phyloP scores from a whole-genome alignment of 2,113 vertebrate genomes.

The Circaetus cinerascens region DNA sequence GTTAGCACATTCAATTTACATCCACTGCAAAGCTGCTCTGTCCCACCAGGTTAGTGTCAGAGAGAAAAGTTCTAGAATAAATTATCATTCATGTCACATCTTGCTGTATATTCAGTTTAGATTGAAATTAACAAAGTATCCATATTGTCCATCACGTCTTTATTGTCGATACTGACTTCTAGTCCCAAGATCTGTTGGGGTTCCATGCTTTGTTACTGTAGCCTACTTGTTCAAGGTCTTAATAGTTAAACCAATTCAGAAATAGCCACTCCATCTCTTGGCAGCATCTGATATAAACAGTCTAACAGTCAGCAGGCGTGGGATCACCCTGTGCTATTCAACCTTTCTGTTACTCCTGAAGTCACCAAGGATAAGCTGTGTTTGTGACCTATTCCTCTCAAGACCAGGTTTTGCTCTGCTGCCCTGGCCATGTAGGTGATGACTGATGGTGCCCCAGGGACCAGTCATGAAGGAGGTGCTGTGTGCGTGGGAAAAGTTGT shows the following conservation, averaged over 20 bases:
- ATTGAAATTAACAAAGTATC: not conserved
- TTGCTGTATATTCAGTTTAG: not conserved
- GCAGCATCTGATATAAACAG: not conserved
- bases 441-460: not conserved
- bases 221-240: not conserved
- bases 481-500: not conserved
- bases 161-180: not conserved
- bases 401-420: not conserved
- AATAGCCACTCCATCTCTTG: not conserved
- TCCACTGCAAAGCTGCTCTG: not conserved
- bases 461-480: not conserved
- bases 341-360: not conserved
- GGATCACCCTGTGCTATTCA: not conserved
- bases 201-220: not conserved
- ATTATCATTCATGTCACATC: not conserved
- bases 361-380: not conserved
- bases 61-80: not conserved
- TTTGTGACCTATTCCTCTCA: not conserved
- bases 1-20: not conserved
- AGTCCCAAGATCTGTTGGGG: not conserved
- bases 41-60: not conserved
- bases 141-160: not conserved
- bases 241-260: not conserved
- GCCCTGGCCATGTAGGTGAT: not conserved
- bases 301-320: accelerated